These are phyloP conservation scores for Tetramorium simillimum DNA, from an alignment of 1,140 invertebrate species.

Conservation along the genomic window DNA sequence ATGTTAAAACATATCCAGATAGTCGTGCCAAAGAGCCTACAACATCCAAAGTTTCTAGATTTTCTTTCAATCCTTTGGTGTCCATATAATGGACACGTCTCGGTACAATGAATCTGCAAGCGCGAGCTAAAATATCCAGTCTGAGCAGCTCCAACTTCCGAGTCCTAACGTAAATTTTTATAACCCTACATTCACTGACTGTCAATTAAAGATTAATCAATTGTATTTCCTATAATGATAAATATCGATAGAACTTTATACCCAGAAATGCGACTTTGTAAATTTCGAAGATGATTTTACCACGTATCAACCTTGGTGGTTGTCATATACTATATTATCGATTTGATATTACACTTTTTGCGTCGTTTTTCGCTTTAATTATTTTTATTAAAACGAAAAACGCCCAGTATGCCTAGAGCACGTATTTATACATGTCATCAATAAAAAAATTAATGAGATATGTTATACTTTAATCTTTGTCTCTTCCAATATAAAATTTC, in stretches of 20 bases:
- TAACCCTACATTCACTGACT: slow-evolving; percentile 25
- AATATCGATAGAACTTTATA: slow-evolving; percentile 52
- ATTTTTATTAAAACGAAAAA: slow-evolving; percentile 60
- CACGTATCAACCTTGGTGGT: slow-evolving; percentile 9
- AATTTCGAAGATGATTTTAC: not conserved
- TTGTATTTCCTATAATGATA: slow-evolving; percentile 20
- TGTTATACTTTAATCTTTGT: slow-evolving; percentile 26
- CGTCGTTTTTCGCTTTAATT: slow-evolving; percentile 65
- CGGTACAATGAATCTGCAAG: not conserved
- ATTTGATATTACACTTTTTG: slow-evolving; percentile 59
- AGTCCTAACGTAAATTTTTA: slow-evolving; percentile 24
- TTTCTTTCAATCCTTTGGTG: not conserved
- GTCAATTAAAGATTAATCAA: slow-evolving; percentile 60
- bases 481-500: not conserved
- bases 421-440: slow-evolving; percentile 64
- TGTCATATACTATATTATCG: slow-evolving; percentile 52
- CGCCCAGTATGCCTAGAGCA: slow-evolving; percentile 45
- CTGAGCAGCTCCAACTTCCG: slow-evolving; percentile 26
- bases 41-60: not conserved
- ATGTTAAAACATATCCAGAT: not conserved
- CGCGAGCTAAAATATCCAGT: not conserved
- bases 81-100: not conserved
- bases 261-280: not conserved
- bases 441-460: slow-evolving; percentile 62
- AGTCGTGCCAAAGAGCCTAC: not conserved